A percentile compares a stretch with the other conserved stretches of the same genome.
Conservation (phyloP, 2,113 vertebrate genomes). For the Bucco capensis region DNA sequence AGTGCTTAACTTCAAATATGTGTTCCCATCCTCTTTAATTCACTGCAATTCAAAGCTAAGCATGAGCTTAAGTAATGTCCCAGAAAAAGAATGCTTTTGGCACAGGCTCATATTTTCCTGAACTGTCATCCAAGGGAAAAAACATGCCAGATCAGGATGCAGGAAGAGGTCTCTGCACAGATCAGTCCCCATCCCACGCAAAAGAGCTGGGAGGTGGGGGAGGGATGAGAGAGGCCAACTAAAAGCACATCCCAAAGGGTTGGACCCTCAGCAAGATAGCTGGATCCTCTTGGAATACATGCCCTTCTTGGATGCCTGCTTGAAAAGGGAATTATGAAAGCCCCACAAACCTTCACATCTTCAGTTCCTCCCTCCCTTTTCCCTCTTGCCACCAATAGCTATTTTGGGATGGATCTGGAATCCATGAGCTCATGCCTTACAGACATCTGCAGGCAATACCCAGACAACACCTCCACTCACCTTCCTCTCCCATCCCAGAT, state of each 20-base stretch:
- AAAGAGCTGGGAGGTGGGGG: background rate
- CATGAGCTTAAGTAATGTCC: background rate
- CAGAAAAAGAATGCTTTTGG: background rate
- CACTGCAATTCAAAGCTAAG: background rate
- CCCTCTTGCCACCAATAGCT: background rate
- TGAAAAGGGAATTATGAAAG: background rate
- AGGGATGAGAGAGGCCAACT: background rate
- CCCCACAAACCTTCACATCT: background rate
- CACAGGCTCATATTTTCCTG: background rate
- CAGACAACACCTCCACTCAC: rapidly evolving
- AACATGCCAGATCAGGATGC: background rate
- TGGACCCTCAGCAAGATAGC: background rate
- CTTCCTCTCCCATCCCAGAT: background rate
- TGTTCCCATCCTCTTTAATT: background rate
- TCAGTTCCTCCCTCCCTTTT: background rate
- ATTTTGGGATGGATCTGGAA: background rate
- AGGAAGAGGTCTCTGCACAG: background rate
- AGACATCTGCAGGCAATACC: background rate
- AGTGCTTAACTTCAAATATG: background rate
- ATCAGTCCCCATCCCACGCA: background rate
- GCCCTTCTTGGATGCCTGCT: background rate
- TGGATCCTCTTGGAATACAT: background rate
- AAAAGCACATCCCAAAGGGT: background rate
- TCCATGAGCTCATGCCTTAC: background rate
- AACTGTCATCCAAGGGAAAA: background rate